A percentile compares a stretch with the other conserved stretches of the same genome.
Evolutionary conservation across 2,797 vertebrate genomes (phyloP).

Genomic region (Lemur catta): DNA sequence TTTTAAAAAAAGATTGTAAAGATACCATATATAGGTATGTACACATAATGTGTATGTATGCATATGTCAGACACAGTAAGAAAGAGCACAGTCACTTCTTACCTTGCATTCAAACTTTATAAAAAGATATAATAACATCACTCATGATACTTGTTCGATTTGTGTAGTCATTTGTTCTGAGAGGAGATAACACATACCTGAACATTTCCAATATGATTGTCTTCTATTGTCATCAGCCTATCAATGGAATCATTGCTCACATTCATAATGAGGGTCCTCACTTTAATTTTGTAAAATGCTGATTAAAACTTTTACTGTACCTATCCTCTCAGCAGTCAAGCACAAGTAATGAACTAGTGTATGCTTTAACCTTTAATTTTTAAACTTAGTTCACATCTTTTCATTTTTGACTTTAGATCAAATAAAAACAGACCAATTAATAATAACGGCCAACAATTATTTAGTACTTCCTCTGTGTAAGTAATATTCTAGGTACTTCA

Average conservation of each 20-base stretch:
- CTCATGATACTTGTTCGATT: neutral
- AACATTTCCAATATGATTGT: neutral
- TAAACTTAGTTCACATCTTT: neutral
- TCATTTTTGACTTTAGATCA: neutral
- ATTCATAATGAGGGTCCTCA: neutral
- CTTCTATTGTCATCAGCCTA: neutral
- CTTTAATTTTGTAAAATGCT: neutral
- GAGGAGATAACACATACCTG: neutral
- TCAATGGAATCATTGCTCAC: neutral
- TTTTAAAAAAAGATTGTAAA: slow-evolving; percentile 54
- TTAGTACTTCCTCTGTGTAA: neutral
- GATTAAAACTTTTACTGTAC: neutral
- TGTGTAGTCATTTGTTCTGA: neutral
- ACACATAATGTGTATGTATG: neutral
- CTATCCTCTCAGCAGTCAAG: neutral
- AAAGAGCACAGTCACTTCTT: neutral
- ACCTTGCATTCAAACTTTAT: neutral
- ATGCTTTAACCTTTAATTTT: neutral
- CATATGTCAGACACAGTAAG: neutral
- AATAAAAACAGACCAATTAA: neutral
- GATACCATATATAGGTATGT: neutral
- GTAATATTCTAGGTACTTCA: neutral
- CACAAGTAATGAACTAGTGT: neutral
- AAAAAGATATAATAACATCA: neutral
- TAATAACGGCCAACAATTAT: neutral